Evolutionary conservation across 2,113 vertebrate species (phyloP).

Genomic region (Zingel zingel): DNA sequence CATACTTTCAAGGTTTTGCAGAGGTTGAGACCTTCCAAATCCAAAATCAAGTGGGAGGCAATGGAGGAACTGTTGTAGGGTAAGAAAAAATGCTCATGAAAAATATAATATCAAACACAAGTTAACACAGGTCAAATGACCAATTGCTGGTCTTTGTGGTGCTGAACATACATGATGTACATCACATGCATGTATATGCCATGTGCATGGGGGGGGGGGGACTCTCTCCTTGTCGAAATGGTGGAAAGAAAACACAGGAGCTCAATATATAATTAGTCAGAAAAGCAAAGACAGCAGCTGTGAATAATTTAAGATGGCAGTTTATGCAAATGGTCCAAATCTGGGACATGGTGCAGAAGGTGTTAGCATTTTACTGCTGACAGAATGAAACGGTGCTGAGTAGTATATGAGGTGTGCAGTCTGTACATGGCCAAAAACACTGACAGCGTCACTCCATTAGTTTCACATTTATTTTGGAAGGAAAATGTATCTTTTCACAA

Average conservation of each 20-base stretch:
- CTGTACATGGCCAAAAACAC: slow-evolving; percentile 34
- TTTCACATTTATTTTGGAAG: slow-evolving; percentile 59
- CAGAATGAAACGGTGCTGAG: slow-evolving; percentile 64
- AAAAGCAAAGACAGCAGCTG: slow-evolving; percentile 78
- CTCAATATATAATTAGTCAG: slow-evolving; percentile 80
- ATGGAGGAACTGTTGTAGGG: not conserved
- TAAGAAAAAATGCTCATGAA: not conserved
- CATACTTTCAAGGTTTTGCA: not conserved
- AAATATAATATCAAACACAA: not conserved
- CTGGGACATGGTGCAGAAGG: slow-evolving; percentile 77
- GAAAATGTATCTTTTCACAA: slow-evolving; percentile 28
- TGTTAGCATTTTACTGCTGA: slow-evolving; percentile 76
- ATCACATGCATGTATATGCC: not conserved
- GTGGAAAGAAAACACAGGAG: slow-evolving; percentile 54
- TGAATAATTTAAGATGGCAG: slow-evolving; percentile 82
- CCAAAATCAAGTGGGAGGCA: not conserved
- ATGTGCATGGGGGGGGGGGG: not conserved
- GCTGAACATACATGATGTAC: not conserved
- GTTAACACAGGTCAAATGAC: not conserved
- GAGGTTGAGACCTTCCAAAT: not conserved
- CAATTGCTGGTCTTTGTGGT: not conserved
- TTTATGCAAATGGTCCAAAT: slow-evolving; percentile 82
- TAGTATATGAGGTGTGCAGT: slow-evolving; percentile 61
- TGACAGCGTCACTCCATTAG: slow-evolving; percentile 62
- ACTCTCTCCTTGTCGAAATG: slow-evolving; percentile 46